Evolutionary conservation across 1,140 invertebrate genomes (phyloP).

Genomic region (Drosophila saltans): DNA sequence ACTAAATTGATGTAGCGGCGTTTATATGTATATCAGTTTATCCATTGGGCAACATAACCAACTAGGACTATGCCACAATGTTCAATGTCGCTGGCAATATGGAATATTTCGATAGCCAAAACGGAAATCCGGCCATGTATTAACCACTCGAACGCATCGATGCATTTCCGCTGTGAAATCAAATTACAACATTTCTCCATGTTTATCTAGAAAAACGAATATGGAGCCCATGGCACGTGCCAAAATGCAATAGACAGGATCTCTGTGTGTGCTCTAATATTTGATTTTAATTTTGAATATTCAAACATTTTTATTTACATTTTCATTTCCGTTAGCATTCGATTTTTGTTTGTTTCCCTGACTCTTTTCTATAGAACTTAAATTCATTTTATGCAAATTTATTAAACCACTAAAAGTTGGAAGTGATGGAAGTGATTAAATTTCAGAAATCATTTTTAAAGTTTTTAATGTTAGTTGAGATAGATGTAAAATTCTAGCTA

Average conservation of each 20-base stretch:
- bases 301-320: slow-evolving; percentile 4
- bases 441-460: too few species aligned
- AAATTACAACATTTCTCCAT: slow-evolving; percentile 48
- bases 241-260: slow-evolving; percentile 3
- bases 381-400: too few species aligned
- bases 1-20: slow-evolving; percentile 34
- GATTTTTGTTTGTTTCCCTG: neutral
- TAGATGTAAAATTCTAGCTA: too few species aligned
- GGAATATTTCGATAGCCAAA: slow-evolving; percentile 31
- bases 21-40: slow-evolving; percentile 29
- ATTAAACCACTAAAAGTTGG: neutral
- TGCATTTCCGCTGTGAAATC: slow-evolving; percentile 52
- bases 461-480: too few species aligned
- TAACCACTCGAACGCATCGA: slow-evolving; percentile 40
- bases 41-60: slow-evolving; percentile 24
- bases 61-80: too few species aligned
- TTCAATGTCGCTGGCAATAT: slow-evolving; percentile 4
- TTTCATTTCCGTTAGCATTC: slow-evolving; percentile 25
- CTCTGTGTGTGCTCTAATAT: neutral
- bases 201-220: slow-evolving; percentile 11
- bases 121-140: slow-evolving; percentile 38
- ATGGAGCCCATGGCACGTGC: slow-evolving; percentile 21
- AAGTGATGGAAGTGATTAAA: neutral
- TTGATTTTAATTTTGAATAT: slow-evolving; percentile 30
- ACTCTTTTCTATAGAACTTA: neutral